phyloP scores from a whole-genome alignment of 2,113 vertebrate species.

The Gorsachius goisagi region DNA sequence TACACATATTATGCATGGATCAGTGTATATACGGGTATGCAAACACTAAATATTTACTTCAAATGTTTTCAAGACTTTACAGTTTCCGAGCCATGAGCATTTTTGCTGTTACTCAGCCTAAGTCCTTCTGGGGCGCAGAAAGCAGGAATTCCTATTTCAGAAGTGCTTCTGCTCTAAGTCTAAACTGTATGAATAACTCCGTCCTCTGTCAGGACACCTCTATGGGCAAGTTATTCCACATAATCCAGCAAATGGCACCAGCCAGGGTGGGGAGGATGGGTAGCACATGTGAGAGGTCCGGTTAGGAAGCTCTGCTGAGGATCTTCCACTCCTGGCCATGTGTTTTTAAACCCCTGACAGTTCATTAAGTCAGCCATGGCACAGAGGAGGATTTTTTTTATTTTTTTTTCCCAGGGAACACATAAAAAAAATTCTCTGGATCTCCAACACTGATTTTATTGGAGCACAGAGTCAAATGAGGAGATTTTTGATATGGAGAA shows the following conservation, averaged over 20 bases:
- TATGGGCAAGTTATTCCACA: not conserved
- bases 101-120: not conserved
- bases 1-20: too few species aligned
- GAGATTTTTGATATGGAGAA: not conserved
- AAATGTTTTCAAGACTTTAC: not conserved
- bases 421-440: not conserved
- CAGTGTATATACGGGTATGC: not conserved
- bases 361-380: not conserved
- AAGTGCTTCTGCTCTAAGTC: not conserved
- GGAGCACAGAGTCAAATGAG: not conserved
- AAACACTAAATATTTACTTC: not conserved
- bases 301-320: not conserved
- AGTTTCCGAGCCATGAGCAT: not conserved
- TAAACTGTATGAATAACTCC: not conserved
- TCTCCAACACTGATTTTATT: not conserved
- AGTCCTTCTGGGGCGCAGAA: not conserved
- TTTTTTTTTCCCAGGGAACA: not conserved
- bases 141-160: not conserved
- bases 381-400: not conserved
- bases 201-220: not conserved
- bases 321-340: accelerated
- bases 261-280: not conserved
- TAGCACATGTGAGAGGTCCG: not conserved
- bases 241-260: not conserved
- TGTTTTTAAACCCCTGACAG: not conserved